A percentile compares a stretch with the other conserved stretches of the same genome.
phyloP scores from a whole-genome alignment of 2,113 vertebrate species.

The Cochlearius cochlearius region DNA sequence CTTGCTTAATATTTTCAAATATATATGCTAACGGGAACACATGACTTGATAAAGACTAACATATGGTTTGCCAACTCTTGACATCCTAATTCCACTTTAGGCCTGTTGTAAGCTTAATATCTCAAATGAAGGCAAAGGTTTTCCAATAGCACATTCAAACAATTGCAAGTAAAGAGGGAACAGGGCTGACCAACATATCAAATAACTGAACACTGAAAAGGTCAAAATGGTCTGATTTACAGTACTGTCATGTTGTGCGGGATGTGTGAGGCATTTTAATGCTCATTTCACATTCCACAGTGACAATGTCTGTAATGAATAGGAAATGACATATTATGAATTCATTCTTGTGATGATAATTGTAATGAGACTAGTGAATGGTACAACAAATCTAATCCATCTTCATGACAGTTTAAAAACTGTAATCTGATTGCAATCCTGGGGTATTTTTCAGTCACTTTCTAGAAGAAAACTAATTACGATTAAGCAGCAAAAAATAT shows the following conservation, averaged over 20 bases:
- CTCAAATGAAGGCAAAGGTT: background rate
- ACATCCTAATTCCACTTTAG: background rate
- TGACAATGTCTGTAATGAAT: constrained; percentile 59
- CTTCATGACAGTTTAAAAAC: constrained; percentile 46
- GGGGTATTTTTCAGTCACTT: constrained; percentile 17
- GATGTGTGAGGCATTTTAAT: background rate
- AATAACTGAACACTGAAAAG: constrained; percentile 8
- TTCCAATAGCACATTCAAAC: background rate
- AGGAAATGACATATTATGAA: constrained; percentile 62
- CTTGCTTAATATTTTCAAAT: background rate
- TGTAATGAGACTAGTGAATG: constrained; percentile 58
- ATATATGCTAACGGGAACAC: background rate
- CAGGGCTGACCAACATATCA: background rate
- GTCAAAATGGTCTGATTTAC: constrained; percentile 24
- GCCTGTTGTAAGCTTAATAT: background rate
- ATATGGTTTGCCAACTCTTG: background rate
- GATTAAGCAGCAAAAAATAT: background rate
- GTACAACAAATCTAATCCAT: constrained; percentile 64
- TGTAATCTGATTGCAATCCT: constrained; percentile 11
- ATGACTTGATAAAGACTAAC: background rate
- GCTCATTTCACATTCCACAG: background rate
- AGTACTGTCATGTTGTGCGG: background rate
- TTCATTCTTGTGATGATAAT: constrained; percentile 65
- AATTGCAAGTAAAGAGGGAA: background rate
- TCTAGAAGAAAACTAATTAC: background rate